phyloP scores from a whole-genome alignment of 2,888 invertebrate genomes.

The Nasonia oneida region DNA sequence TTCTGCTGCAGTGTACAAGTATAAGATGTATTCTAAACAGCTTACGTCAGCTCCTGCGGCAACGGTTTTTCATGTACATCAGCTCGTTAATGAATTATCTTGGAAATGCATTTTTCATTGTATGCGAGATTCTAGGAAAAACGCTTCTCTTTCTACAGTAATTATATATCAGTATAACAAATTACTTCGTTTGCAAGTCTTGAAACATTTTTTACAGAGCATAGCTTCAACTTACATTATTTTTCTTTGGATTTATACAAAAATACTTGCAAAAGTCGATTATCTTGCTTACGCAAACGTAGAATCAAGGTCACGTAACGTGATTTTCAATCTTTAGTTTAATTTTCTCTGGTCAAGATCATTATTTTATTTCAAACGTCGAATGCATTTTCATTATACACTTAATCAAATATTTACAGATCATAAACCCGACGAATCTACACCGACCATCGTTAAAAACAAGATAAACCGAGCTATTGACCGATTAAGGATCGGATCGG shows the following conservation, averaged over 20 bases:
- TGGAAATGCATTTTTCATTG: background rate
- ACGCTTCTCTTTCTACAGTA: background rate
- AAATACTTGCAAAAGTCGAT: too few species aligned
- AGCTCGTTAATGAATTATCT: slow-evolving; percentile 1
- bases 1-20: background rate
- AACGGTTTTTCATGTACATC: background rate
- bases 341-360: background rate
- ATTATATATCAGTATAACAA: background rate
- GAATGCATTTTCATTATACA: background rate
- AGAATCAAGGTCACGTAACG: too few species aligned
- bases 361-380: background rate
- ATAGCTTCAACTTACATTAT: background rate
- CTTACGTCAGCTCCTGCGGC: background rate
- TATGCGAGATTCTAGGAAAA: background rate
- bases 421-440: background rate
- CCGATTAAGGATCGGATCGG: background rate
- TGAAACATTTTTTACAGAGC: background rate
- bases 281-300: too few species aligned
- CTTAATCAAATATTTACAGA: background rate
- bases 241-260: background rate
- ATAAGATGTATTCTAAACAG: slow-evolving; percentile 10
- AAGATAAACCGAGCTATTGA: background rate
- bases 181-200: background rate
- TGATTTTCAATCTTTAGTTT: too few species aligned
- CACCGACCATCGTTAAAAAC: background rate